Evolutionary conservation across 2,797 vertebrate species (phyloP).

Genomic region (Falco berigora): DNA sequence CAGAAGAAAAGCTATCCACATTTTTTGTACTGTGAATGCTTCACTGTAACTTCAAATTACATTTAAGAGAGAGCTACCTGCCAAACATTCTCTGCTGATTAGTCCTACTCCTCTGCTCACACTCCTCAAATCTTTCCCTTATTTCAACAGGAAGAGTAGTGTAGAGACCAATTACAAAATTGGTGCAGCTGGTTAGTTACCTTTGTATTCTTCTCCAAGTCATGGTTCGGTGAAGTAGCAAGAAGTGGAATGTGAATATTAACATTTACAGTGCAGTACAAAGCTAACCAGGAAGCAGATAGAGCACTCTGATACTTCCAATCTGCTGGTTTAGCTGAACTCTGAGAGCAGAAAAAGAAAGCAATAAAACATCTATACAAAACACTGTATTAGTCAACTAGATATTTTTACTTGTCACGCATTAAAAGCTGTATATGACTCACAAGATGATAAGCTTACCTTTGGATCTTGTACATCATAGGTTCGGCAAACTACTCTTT

Average conservation of each 20-base stretch:
- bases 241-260: conserved; percentile 83
- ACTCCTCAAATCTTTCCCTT: background rate
- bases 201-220: conserved; percentile 79
- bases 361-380: background rate
- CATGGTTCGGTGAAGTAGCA: conserved; percentile 65
- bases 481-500: conserved; percentile 86
- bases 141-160: background rate
- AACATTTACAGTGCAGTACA: conserved; percentile 82
- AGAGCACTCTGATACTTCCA: conserved; percentile 89
- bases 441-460: conserved; percentile 65
- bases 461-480: conserved; percentile 88
- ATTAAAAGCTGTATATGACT: background rate
- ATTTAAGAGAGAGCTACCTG: background rate
- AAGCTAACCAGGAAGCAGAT: conserved; percentile 79
- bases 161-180: background rate
- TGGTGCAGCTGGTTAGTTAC: conserved; percentile 57
- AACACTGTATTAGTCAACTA: background rate
- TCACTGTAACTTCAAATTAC: background rate
- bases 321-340: conserved; percentile 88
- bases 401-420: background rate
- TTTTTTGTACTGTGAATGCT: background rate
- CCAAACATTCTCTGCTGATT: background rate
- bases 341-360: conserved; percentile 64
- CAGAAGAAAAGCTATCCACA: background rate
- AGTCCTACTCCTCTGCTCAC: background rate